phyloP scores from a whole-genome alignment of 2,113 vertebrate genomes.

The Xenopus borealis region DNA sequence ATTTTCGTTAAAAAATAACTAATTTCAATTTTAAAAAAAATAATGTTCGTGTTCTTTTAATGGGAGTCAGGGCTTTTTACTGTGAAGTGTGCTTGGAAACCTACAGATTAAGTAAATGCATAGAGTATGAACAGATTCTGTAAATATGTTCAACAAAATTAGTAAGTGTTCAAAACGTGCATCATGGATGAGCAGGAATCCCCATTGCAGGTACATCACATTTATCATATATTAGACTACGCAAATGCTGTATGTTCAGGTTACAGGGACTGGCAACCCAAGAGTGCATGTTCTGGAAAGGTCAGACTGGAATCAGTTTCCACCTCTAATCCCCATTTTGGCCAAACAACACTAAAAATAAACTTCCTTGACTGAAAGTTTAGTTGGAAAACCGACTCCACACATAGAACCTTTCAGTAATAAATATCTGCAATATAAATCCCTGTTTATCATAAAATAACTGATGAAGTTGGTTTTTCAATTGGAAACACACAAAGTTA shows the following conservation, averaged over 20 bases:
- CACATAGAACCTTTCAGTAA: not conserved
- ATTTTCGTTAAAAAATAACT: too few relatives aligned
- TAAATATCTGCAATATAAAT: not conserved
- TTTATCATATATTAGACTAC: not conserved
- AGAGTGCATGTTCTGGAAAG: not conserved
- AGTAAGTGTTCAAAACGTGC: not conserved
- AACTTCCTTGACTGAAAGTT: not conserved
- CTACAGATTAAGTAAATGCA: too few relatives aligned
- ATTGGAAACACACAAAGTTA: not conserved
- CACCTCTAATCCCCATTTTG: not conserved
- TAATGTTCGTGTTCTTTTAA: too few relatives aligned
- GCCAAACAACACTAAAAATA: slow-evolving; percentile 3
- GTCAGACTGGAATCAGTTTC: not conserved
- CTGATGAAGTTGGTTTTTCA: not conserved
- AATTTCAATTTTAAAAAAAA: too few relatives aligned
- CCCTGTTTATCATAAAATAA: not conserved
- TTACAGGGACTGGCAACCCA: not conserved
- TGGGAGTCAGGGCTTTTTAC: too few relatives aligned
- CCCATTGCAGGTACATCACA: not conserved
- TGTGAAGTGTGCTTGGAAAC: too few relatives aligned
- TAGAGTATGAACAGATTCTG: too few relatives aligned
- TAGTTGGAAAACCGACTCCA: not conserved
- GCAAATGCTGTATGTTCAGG: not conserved
- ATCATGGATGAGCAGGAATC: not conserved
- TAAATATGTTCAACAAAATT: too few relatives aligned